Conservation (phyloP, 1,140 invertebrate genomes). For the Drosophila grimshawi region DNA sequence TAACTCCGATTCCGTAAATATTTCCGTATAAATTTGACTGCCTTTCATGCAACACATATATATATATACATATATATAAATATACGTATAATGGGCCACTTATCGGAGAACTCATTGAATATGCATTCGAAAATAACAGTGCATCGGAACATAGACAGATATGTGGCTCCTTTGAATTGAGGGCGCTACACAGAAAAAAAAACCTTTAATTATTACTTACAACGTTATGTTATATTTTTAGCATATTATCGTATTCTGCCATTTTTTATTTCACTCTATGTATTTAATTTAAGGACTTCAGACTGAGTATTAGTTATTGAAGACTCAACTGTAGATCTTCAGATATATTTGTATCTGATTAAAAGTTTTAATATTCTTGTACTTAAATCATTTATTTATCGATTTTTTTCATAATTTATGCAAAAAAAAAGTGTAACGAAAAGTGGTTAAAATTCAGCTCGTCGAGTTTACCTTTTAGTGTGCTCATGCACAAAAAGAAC, state of each 20-base stretch:
- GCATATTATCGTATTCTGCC: too few relatives aligned
- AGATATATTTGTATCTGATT: too few relatives aligned
- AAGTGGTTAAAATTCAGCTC: background rate
- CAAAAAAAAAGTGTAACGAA: background rate
- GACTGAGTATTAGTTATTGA: too few relatives aligned
- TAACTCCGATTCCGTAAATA: too few relatives aligned
- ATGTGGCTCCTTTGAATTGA: background rate
- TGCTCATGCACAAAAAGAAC: background rate
- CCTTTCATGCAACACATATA: background rate
- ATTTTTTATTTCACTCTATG: too few relatives aligned
- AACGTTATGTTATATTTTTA: too few relatives aligned
- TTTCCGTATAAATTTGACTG: background rate
- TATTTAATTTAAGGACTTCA: too few relatives aligned
- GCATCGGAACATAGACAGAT: background rate
- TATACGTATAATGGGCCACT: background rate
- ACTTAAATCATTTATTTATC: too few relatives aligned
- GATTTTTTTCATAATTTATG: background rate
- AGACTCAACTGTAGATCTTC: too few relatives aligned
- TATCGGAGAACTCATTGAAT: constrained; percentile 29
- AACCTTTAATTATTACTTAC: too few relatives aligned
- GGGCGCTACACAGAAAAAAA: background rate
- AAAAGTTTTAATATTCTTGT: too few relatives aligned
- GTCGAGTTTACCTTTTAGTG: background rate
- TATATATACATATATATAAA: background rate
- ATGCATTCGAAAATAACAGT: constrained; percentile 21